A percentile compares a stretch with the other conserved stretches of the same genome.
These are phyloP conservation scores for Drosophila pseudotakahashii DNA, from an alignment of 2,888 invertebrate species.

Conservation along the genomic window DNA sequence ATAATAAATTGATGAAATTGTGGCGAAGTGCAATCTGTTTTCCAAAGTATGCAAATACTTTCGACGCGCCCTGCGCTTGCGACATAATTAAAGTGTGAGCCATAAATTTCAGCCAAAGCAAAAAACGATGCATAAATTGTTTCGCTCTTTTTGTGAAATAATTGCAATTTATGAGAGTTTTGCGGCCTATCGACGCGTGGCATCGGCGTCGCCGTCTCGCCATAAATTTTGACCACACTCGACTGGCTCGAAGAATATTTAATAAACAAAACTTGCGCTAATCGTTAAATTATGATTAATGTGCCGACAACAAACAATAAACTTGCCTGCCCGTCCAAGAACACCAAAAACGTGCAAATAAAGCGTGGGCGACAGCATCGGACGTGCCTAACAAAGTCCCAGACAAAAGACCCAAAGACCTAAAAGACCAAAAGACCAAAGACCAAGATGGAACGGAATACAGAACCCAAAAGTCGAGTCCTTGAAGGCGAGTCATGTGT, in stretches of 20 bases:
- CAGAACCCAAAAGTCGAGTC: conserved; percentile 5
- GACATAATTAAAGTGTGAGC: conserved; percentile 26
- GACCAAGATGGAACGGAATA: conserved; percentile 15
- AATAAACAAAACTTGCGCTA: conserved; percentile 75
- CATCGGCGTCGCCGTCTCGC: conserved; percentile 30
- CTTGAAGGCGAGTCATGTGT: conserved; percentile 22
- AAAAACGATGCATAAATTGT: conserved; percentile 23
- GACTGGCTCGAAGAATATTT: conserved; percentile 38
- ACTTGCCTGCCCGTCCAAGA: conserved; percentile 34
- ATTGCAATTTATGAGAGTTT: conserved; percentile 64
- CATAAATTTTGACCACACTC: conserved; percentile 43
- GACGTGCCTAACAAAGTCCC: conserved; percentile 41
- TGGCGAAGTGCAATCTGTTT: conserved; percentile 15
- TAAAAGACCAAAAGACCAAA: conserved; percentile 19
- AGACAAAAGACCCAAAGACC: conserved; percentile 31
- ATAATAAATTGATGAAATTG: conserved; percentile 11
- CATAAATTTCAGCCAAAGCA: conserved; percentile 16
- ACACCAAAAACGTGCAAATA: conserved; percentile 47
- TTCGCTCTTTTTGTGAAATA: conserved; percentile 20
- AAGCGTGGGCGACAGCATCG: conserved; percentile 31
- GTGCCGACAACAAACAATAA: conserved; percentile 69
- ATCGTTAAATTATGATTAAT: conserved; percentile 80
- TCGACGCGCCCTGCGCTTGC: background rate
- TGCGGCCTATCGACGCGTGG: conserved; percentile 55
- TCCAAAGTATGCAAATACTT: background rate